A percentile compares a stretch with the other conserved stretches of the same genome.
Conservation (phyloP, 2,797 vertebrate species). For the Coregonus suidteri region DNA sequence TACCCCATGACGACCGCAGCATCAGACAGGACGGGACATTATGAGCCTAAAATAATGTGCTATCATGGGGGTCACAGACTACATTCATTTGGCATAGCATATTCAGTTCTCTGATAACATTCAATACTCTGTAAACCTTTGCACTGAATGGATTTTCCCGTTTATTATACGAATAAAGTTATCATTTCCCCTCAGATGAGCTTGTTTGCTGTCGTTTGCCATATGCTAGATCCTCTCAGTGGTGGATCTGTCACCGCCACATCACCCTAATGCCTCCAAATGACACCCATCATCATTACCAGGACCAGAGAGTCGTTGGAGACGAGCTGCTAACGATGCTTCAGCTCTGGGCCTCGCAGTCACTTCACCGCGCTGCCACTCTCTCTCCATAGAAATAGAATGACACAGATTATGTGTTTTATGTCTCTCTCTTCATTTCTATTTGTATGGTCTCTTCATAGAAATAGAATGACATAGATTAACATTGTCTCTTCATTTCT, state of each 20-base stretch:
- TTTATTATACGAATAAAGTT: constrained; percentile 60
- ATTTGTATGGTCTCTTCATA: background rate
- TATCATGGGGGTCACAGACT: background rate
- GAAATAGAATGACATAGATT: no score
- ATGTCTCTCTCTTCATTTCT: no score
- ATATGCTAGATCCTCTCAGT: constrained; percentile 71
- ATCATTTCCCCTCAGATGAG: constrained; percentile 60
- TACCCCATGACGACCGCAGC: no score
- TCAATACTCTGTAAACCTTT: background rate
- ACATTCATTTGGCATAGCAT: background rate
- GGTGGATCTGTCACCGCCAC: constrained; percentile 59
- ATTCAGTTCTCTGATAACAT: background rate
- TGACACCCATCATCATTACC: constrained; percentile 63
- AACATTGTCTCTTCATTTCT: no score
- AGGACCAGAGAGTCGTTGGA: constrained; percentile 63
- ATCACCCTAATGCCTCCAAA: constrained; percentile 56
- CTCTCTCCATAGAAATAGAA: background rate
- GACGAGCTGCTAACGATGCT: constrained; percentile 62
- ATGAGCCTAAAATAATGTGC: background rate
- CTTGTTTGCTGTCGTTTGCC: constrained; percentile 72
- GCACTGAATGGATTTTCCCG: background rate
- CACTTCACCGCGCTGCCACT: background rate
- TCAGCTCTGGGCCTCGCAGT: background rate
- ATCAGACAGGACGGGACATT: background rate
- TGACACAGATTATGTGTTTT: no score